Base-by-base conservation (phyloP, 2,797 vertebrate genomes). In the Galago senegalensis region DNA sequence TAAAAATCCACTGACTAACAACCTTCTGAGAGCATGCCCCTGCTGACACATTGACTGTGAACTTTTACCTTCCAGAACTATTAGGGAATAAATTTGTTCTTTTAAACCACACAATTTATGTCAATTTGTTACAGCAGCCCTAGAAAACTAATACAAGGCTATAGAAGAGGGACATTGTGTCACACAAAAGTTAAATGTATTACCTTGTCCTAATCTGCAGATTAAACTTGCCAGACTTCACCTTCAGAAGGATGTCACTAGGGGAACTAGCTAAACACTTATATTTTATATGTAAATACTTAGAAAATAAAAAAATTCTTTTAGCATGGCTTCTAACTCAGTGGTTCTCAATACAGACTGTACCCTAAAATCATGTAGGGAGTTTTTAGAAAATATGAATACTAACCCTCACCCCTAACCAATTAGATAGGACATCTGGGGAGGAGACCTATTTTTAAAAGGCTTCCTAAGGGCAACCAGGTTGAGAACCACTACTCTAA, bases 301-400 rank as follows among this genome's bases (percentile, higher is more conserved):
- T 79, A 82, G 23, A 27, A 60, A 88, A 75, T 40, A 75, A 77
- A n/a, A 81, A 76, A 89, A 82, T 49, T 82, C 31, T 70, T 89
- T 87, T 49, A 79, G 70, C 29, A 73, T 25, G 83, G 72, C 65
- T 92, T 94, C 23, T 89, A 89, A 85, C 18, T 94, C 70, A 94
- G 34, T 89, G 53, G 13, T 40, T 84, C 34, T 87, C 25, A 73
- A 81, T 67, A 7, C 43, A 76, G 69, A 83, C 3, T 70, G 14
- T 13, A 90, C 12, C 16, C 70, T 63, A 73, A 21, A 79, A 89
- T 53, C 70, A 94, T 23, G 49, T 21, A 2, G 61, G 37, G 34
- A 92, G 34, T 73, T 84, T 81, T 20, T 17, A 72, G 65, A 93
- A 84, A 72, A 75, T 63, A 37, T n/a, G 56, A 87, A 23, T 31